Evolutionary conservation across 2,888 invertebrate species (phyloP), one percentile per base, ranked within the genome.

Genomic region (Ditylenchus weischeri): DNA sequence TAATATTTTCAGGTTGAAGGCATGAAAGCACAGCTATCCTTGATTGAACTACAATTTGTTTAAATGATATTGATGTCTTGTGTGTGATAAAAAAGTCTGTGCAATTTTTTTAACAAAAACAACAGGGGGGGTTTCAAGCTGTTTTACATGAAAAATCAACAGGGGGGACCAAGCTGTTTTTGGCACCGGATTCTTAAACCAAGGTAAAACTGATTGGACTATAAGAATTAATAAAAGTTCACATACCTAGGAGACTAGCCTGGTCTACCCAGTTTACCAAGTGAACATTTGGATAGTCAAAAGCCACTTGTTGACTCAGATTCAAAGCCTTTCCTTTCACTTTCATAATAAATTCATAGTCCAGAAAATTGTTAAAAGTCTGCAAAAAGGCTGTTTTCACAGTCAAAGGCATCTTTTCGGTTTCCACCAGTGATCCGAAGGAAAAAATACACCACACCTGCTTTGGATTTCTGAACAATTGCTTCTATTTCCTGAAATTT

Each of bases 341-440:
- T 50, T 70, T 70, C 70, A 66, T 64, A 60, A 70, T 69, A 29
- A 70, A 70, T 18, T 71, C 66, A 57, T 70, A 70, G 11, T 70
- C 69, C 21, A 70, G 70, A 48, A 70, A 70, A 7, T 54, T 36
- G n/a, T 19, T 43, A 36, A 70, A 70, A 11, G 66, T 59, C 0
- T 54, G 19, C 7, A 70, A 10, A 49, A 70, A 63, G 7, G 65
- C 62, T 10, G 19, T 29, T 47, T 48, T 50, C 58, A 65, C 29
- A n/a, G 19, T 18, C 19, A n/a, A 18, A 48, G 35, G 47, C 54
- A 70, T 59, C 15, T 57, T 62, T 15, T 58, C 47, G n/a, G 70
- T 70, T 13, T 70, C 59, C 57, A 65, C 70, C 36, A 71, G 50
- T 11, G 70, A 64, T 7, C 70, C 70, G 35, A 70, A 65, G 1